Evolutionary conservation across 2,113 vertebrate genomes (phyloP).

Genomic region (Delphinapterus leucas): DNA sequence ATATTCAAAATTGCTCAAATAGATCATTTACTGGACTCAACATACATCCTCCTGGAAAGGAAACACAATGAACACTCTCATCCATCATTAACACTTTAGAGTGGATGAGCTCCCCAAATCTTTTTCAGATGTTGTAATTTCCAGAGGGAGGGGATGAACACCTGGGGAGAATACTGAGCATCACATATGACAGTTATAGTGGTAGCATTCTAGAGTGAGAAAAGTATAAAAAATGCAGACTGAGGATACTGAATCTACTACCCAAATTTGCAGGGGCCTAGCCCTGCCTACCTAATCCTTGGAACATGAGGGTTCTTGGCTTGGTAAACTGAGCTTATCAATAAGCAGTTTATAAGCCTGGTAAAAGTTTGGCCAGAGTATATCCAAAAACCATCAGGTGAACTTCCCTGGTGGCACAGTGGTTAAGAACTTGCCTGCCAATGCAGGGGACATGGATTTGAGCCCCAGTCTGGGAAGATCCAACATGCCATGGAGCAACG

Average conservation of each 20-base stretch:
- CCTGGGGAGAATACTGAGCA: not conserved
- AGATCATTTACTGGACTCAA: not conserved
- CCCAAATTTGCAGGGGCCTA: not conserved
- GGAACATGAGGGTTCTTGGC: not conserved
- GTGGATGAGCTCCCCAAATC: not conserved
- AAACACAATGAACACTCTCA: not conserved
- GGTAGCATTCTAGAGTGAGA: not conserved
- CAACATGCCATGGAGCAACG: too few relatives aligned
- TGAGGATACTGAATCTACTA: not conserved
- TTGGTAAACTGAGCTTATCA: not conserved
- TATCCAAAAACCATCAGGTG: not conserved
- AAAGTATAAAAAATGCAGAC: not conserved
- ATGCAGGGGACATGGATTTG: too few relatives aligned
- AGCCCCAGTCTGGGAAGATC: too few relatives aligned
- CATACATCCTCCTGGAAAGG: not conserved
- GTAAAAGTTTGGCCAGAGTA: not conserved
- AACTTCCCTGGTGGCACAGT: too few relatives aligned
- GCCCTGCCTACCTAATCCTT: not conserved
- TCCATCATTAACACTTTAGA: not conserved
- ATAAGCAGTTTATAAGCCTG: not conserved
- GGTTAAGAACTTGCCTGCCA: too few relatives aligned
- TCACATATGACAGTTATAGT: not conserved
- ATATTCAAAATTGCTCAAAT: not conserved
- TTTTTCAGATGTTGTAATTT: slow-evolving; percentile 31
- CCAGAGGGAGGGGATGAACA: not conserved